A percentile compares a stretch with the other conserved stretches of the same genome.
Conservation (phyloP, 2,797 vertebrate species). For the Bucorvus abyssinicus region DNA sequence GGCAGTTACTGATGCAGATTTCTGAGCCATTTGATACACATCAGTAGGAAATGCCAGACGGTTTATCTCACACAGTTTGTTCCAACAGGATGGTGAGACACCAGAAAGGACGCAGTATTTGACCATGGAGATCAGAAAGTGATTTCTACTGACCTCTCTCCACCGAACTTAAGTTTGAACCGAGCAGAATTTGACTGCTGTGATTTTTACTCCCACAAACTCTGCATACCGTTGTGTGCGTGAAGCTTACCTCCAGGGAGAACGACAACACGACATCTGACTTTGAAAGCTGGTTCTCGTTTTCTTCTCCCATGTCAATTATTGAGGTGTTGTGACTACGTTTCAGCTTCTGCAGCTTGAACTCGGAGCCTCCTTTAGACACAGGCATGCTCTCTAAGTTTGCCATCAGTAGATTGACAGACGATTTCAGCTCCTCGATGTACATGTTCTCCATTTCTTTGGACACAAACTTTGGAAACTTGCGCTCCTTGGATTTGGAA, state of each 20-base stretch:
- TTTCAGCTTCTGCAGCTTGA: conserved; percentile 98
- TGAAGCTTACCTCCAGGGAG: conserved; percentile 88
- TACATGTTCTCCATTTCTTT: conserved; percentile 99
- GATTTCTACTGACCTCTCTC: neutral
- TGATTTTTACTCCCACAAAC: neutral
- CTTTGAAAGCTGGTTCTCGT: conserved; percentile 97
- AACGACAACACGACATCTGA: conserved; percentile 96
- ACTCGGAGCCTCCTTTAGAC: conserved; percentile 94
- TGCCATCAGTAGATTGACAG: conserved; percentile 97
- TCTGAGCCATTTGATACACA: neutral
- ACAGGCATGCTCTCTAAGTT: conserved; percentile 99
- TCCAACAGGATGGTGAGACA: neutral
- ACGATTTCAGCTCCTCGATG: conserved; percentile 95
- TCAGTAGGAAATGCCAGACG: neutral
- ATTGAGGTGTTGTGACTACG: conserved; percentile 98
- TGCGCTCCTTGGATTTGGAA: conserved; percentile 82
- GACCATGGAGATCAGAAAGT: neutral
- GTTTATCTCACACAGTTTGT: neutral
- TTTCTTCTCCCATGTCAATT: conserved; percentile 99
- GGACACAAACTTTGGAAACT: conserved; percentile 92
- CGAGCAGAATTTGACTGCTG: neutral
- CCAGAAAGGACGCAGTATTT: neutral
- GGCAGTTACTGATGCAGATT: neutral
- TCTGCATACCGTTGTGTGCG: neutral
- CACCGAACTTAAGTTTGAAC: neutral